These are phyloP conservation scores for Myzus persicae DNA, from an alignment of 1,140 invertebrate species.

Conservation along the genomic window DNA sequence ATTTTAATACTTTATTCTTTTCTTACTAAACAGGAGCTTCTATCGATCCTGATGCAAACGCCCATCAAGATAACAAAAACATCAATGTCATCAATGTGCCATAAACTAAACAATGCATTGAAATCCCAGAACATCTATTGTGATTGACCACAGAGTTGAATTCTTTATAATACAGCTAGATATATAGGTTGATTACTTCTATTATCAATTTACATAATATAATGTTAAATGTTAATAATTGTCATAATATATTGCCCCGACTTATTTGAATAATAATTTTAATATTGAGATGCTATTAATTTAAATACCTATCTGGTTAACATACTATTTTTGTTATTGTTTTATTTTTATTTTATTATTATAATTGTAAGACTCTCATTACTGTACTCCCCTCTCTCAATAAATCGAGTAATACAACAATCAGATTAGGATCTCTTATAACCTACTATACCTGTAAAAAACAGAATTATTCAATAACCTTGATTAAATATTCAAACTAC, in stretches of 20 bases:
- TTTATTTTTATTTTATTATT: slow-evolving; percentile 24
- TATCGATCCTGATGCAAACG: slow-evolving; percentile 34
- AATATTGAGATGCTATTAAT: not conserved
- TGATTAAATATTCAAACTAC: not conserved
- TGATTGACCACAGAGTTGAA: not conserved
- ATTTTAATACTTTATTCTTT: not conserved
- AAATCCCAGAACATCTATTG: not conserved
- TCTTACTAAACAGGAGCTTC: slow-evolving; percentile 29
- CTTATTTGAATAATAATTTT: not conserved
- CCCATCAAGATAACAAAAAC: slow-evolving; percentile 42
- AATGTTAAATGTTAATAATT: not conserved
- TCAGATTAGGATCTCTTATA: not conserved
- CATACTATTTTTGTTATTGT: slow-evolving; percentile 24
- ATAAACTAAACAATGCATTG: not conserved
- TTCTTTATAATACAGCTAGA: not conserved
- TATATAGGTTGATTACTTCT: not conserved
- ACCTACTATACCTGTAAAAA: not conserved
- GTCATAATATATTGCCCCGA: not conserved
- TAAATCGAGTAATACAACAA: not conserved
- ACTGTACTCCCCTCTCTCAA: not conserved
- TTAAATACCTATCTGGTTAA: not conserved
- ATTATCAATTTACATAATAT: not conserved
- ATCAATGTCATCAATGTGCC: slow-evolving; percentile 40
- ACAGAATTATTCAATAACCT: not conserved
- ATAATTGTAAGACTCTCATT: not conserved